phyloP scores from a whole-genome alignment of 2,113 vertebrate genomes.

The Amazona guildingii region DNA sequence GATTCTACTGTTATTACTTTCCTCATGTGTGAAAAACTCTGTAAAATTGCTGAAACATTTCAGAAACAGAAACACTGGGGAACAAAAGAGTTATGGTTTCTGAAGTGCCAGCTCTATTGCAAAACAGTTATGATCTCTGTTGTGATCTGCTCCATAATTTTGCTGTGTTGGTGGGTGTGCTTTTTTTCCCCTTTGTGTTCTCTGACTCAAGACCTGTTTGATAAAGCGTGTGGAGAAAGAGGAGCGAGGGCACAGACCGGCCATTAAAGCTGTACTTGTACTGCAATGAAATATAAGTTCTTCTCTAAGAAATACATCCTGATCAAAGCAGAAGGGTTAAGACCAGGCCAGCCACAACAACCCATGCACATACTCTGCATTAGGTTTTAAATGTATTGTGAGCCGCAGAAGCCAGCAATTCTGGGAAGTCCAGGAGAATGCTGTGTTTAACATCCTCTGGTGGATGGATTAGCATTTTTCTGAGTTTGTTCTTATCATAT shows the following conservation, averaged over 20 bases:
- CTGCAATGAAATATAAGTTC: not conserved
- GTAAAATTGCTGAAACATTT: not conserved
- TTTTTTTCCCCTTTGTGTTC: not conserved
- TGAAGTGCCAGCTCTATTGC: not conserved
- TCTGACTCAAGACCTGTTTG: not conserved
- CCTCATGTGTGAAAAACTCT: not conserved
- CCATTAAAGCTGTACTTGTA: not conserved
- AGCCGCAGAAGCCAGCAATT: not conserved
- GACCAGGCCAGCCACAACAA: not conserved
- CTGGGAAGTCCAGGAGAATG: not conserved
- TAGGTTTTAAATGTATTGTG: not conserved
- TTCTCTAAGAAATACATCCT: accelerated
- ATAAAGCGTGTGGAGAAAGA: not conserved
- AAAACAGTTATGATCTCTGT: not conserved
- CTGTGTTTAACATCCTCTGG: not conserved
- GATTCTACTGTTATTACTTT: not conserved
- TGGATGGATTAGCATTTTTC: too few species aligned
- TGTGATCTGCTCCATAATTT: not conserved
- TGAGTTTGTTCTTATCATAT: not conserved
- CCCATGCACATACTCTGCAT: accelerated
- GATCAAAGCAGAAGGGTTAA: not conserved
- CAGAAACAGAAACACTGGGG: not conserved
- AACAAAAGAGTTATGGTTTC: not conserved
- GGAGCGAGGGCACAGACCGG: accelerated
- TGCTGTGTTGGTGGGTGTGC: not conserved